Conservation (phyloP, 2,113 vertebrate species). For the Tenebrosternarchus preto region DNA sequence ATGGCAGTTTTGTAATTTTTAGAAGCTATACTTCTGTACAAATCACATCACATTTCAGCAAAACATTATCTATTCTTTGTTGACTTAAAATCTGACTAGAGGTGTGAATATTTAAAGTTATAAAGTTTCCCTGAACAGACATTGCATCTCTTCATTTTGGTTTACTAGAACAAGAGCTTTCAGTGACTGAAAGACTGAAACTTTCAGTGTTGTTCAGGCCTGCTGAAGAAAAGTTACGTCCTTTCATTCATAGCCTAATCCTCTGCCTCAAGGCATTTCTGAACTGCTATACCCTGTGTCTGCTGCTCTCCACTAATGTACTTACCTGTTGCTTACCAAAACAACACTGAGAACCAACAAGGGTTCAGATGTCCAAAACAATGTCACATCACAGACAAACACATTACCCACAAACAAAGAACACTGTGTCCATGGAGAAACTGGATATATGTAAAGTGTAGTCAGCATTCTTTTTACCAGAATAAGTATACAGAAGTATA, state of each 20-base stretch:
- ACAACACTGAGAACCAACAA: slow-evolving; percentile 38
- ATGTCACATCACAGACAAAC: slow-evolving; percentile 31
- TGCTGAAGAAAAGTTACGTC: slow-evolving; percentile 26
- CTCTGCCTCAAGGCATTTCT: neutral
- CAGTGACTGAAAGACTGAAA: neutral
- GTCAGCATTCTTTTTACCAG: neutral
- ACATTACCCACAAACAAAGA: slow-evolving; percentile 42
- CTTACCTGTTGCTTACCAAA: slow-evolving; percentile 56
- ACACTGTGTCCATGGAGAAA: slow-evolving; percentile 51
- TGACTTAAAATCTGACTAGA: slow-evolving; percentile 7
- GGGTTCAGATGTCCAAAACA: slow-evolving; percentile 60
- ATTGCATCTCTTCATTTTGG: slow-evolving; percentile 20
- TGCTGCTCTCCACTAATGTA: neutral
- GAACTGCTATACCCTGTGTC: slow-evolving; percentile 4
- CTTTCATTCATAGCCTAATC: slow-evolving; percentile 33
- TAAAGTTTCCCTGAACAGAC: neutral
- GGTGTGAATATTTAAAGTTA: neutral
- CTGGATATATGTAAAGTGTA: slow-evolving; percentile 34
- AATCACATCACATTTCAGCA: too few species aligned
- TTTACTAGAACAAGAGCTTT: slow-evolving; percentile 9
- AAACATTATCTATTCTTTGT: neutral
- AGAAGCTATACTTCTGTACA: too few species aligned
- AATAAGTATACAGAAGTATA: neutral
- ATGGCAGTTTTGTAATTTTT: too few species aligned
- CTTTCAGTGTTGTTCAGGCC: slow-evolving; percentile 30